phyloP scores from a whole-genome alignment of 30 jellyfish, hydroid and myxozoan genomes.

The Chironex yamaguchii region DNA sequence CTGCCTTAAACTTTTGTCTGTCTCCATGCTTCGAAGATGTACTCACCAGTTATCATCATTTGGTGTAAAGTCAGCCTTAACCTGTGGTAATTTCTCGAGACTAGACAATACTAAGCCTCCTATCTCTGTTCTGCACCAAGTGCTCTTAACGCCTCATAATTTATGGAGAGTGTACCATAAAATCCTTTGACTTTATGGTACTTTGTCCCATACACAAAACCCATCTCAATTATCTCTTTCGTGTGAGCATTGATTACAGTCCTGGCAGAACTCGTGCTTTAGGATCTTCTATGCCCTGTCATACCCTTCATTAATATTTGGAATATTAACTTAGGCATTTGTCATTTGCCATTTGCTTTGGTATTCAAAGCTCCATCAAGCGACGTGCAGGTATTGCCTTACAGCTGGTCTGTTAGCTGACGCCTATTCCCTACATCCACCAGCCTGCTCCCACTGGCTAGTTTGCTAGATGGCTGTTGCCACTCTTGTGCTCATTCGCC shows the following conservation, averaged over 20 bases:
- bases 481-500: too few relatives aligned
- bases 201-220: constrained; percentile 6
- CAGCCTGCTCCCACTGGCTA: too few relatives aligned
- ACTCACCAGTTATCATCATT: not conserved
- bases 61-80: constrained; percentile 29
- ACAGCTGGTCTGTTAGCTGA: too few relatives aligned
- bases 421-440: too few relatives aligned
- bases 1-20: not conserved
- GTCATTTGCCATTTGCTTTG: too few relatives aligned
- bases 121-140: not conserved
- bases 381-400: too few relatives aligned
- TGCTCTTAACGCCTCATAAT: constrained; percentile 56
- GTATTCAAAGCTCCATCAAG: too few relatives aligned
- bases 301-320: constrained; percentile 49
- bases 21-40: not conserved
- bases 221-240: constrained; percentile 29
- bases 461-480: too few relatives aligned
- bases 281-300: constrained; percentile 60
- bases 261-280: constrained; percentile 47
- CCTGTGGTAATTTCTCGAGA: constrained; percentile 38
- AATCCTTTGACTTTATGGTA: constrained; percentile 44
- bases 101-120: constrained; percentile 31
- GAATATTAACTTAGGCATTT: constrained; percentile 48
- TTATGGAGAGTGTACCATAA: constrained; percentile 29
- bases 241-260: constrained; percentile 61